Evolutionary conservation across 2,797 vertebrate species (phyloP).

Genomic region (Myripristis murdjan): DNA sequence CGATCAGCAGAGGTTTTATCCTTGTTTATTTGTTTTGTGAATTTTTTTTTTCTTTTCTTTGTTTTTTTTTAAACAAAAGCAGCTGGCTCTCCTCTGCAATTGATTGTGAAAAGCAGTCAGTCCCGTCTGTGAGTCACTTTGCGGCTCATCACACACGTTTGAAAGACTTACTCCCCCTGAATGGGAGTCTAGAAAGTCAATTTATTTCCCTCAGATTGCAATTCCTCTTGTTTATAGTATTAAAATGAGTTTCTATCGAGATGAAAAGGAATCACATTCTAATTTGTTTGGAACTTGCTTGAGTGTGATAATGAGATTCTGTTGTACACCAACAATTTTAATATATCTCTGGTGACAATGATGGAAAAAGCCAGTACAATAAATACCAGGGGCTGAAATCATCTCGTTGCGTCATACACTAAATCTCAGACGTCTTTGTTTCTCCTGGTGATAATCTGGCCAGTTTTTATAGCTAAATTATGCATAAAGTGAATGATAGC

Average conservation of each 20-base stretch:
- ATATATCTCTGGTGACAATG: conserved; percentile 61
- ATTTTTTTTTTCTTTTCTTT: too few relatives aligned
- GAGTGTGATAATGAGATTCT: conserved; percentile 74
- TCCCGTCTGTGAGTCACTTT: conserved; percentile 59
- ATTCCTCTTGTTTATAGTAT: conserved; percentile 76
- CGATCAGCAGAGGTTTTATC: conserved; percentile 38
- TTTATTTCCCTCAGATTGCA: conserved; percentile 73
- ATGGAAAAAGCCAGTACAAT: conserved; percentile 46
- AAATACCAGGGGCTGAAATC: conserved; percentile 44
- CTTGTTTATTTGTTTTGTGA: not conserved
- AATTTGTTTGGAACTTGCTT: conserved; percentile 74
- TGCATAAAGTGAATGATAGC: conserved; percentile 20
- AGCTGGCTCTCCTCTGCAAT: conserved; percentile 41
- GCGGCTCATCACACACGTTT: conserved; percentile 61
- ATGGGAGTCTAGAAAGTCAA: conserved; percentile 61
- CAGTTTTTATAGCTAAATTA: conserved; percentile 26
- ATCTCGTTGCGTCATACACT: conserved; percentile 29
- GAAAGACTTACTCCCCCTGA: conserved; percentile 58
- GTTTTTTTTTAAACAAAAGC: conserved; percentile 31
- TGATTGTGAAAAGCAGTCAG: conserved; percentile 59
- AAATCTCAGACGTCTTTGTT: conserved; percentile 18
- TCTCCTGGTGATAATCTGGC: conserved; percentile 29
- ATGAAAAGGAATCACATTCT: conserved; percentile 71
- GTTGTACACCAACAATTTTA: conserved; percentile 65
- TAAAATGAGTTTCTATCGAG: conserved; percentile 75